A percentile compares a stretch with the other conserved stretches of the same genome.
Conservation (phyloP, 1,140 invertebrate species). For the Hyles euphorbiae region DNA sequence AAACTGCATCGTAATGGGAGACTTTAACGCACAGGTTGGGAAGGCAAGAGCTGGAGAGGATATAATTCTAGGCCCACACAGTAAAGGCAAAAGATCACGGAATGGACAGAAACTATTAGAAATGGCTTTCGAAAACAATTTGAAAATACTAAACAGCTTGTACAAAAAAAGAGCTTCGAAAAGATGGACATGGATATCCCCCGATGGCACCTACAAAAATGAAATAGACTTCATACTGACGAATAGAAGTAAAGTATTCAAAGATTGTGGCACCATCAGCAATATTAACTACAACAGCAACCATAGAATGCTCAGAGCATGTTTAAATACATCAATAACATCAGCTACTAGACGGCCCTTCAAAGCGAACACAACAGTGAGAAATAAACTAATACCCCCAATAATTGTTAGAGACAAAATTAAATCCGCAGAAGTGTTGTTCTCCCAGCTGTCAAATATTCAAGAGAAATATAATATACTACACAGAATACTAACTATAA, state of each 20-base stretch:
- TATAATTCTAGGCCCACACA: constrained; percentile 26
- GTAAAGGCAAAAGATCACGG: constrained; percentile 33
- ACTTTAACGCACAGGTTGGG: constrained; percentile 37
- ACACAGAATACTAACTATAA: not conserved
- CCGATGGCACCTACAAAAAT: constrained; percentile 18
- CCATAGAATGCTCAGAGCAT: constrained; percentile 11
- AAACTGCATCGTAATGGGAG: constrained; percentile 30
- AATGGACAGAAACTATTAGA: constrained; percentile 34
- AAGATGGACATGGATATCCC: constrained; percentile 40
- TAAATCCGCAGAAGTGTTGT: too few species aligned
- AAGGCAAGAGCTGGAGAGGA: constrained; percentile 22
- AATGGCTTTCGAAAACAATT: constrained; percentile 27
- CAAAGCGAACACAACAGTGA: too few species aligned
- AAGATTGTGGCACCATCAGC: constrained; percentile 7
- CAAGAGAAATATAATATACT: not conserved
- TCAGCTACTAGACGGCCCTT: too few species aligned
- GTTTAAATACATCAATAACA: too few species aligned
- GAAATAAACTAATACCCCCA: too few species aligned
- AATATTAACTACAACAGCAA: constrained; percentile 17
- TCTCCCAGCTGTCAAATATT: not conserved
- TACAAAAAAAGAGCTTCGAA: constrained; percentile 28
- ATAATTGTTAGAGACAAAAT: not conserved
- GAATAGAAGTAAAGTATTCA: constrained; percentile 14
- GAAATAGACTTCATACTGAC: constrained; percentile 23
- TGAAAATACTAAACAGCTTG: constrained; percentile 32